Base-by-base conservation (phyloP, 2,797 vertebrate genomes). In the Bradypus variegatus region DNA sequence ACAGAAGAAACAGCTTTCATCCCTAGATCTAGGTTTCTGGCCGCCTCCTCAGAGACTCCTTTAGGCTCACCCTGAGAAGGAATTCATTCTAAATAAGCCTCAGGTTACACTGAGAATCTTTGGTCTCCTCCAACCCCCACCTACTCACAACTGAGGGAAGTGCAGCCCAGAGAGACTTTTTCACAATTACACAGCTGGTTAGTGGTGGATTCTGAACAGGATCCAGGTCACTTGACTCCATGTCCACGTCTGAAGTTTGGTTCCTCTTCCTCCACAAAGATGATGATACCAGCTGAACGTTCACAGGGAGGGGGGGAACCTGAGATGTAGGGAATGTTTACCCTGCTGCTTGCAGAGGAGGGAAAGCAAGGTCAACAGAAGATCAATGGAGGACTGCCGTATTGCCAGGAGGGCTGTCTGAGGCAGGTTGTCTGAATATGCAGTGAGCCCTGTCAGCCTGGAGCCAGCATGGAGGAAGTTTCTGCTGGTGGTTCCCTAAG, bases 231-330 rank as follows among this genome's bases (percentile, higher is more conserved):
- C 58, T 84, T 33, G 23, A 72, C 55, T 86, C 53, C 41, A n/a
- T 60, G 25, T 78, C 38, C 29, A 29, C 23, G 41, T 55, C 50
- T 65, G 41, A 29, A 23, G 41, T 55, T 45, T 65, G 41, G 45
- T 81, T 95, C 83, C 53, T 93, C 64, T 50, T 83, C 79, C 18
- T 91, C 36, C 77, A 58, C 50, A 72, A 76, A 87, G 36, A 70
- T 70, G 53, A 82, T 31, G 15, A 33, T 81, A 78, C 55, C 48
- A 4, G 60, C 75, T 80, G 27, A 79, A 76, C 85, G 72, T 91
- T 82, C 48, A 53, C 14, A 33, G 55, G 48, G 48, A n/a, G 53
- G 36, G 55, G 69, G 77, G 93, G 80, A 5, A 65, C 64, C 67
- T 86, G 88, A 81, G 67, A 67, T 82, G 6, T 70, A 8, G 18